Base-by-base conservation (phyloP, 2,113 vertebrate genomes). In the Dryoscopus gambensis region DNA sequence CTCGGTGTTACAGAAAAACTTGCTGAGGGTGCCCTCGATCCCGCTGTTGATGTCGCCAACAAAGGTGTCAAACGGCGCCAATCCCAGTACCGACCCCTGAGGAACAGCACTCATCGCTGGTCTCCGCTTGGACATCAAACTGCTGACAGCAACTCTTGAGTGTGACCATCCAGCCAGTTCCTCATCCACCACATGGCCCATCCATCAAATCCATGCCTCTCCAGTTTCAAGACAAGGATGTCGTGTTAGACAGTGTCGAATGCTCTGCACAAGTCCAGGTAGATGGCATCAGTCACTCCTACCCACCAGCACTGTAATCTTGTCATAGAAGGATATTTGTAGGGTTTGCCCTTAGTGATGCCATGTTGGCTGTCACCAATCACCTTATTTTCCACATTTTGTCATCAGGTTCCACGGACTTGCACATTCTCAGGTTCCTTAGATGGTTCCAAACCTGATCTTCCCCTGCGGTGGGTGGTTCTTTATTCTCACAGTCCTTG, bases 41-140 rank as follows among this genome's bases (percentile, higher is more conserved):
- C 55, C 1, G 2, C 63, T 62, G 55, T 30, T 2, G 1, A 6
- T 30, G 46, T 25, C 0, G 0, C 20, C 1, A 0, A 2, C 46
- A 31, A n/a, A 60, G 24, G 22, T 47, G 24, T 63, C 27, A 69
- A 37, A 35, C 31, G 23, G n/a, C 8, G 5, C 55, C 7, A 7
- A 15, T 55, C 30, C 63, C 55, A 19, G 0, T 37, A 35, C 30
- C 0, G 0, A 18, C 17, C 11, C n/a, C 40, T 55, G 71, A 77
- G 35, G 87, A 84, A 3, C 18, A 42, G 13, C 6, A 44, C 25
- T 63, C 27, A 0, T 23, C 49, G 14, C 56, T 69, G 55, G 5
- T 49, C 40, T 69, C 47, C 56, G 33, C 47, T 27, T 63, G 71
- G 56, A 90, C 31, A 33, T 14, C 0, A 1, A 63, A 47, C 31